These are phyloP conservation scores for Antigone vipio DNA, from an alignment of 2,113 vertebrate species.

Conservation along the genomic window DNA sequence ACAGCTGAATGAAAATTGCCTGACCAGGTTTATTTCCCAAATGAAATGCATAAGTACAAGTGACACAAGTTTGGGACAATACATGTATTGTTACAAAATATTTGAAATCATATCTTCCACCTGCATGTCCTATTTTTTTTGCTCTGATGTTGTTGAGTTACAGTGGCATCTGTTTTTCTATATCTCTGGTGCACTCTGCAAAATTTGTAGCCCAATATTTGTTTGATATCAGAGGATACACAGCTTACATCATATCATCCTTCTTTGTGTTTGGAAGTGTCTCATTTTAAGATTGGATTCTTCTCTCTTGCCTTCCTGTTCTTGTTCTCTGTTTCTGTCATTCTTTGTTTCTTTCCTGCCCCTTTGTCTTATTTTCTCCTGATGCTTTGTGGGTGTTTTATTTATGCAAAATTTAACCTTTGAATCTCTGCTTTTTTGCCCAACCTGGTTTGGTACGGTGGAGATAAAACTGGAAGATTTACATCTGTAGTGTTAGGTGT, in stretches of 20 bases:
- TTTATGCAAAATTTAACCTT: constrained; percentile 68
- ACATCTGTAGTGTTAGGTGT: constrained; percentile 64
- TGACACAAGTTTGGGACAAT: neutral
- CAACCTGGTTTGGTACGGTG: constrained; percentile 66
- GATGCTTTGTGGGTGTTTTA: neutral
- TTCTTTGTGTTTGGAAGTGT: neutral
- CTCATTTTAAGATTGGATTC: neutral
- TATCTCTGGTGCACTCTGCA: accelerated
- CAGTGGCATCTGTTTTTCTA: neutral
- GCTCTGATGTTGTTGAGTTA: neutral
- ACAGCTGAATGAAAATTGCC: neutral
- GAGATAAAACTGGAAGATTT: constrained; percentile 77
- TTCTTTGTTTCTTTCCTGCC: neutral
- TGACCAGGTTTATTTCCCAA: neutral
- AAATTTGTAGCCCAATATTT: neutral
- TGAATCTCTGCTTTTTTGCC: constrained; percentile 72
- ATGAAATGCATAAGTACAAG: neutral
- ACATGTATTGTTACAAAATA: neutral
- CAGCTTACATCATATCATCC: neutral
- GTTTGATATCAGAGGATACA: neutral
- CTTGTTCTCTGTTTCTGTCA: neutral
- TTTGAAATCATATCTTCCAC: neutral
- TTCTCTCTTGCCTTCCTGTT: neutral
- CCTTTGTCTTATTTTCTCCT: neutral
- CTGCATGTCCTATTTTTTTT: neutral